These are phyloP conservation scores for Cirrhinus mrigala DNA, from an alignment of 2,797 vertebrate species.

Conservation along the genomic window DNA sequence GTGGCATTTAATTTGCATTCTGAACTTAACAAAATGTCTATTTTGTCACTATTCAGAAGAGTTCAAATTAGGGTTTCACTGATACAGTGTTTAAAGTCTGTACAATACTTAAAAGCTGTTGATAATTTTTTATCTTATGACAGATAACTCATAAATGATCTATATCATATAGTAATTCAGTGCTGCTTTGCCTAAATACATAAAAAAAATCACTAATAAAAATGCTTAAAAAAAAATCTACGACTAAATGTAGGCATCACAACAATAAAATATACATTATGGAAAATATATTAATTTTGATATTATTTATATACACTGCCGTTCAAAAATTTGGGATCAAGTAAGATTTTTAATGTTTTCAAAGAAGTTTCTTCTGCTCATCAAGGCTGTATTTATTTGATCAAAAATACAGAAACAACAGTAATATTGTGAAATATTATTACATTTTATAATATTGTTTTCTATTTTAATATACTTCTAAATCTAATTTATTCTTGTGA, in stretches of 20 bases:
- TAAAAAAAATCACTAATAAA: not conserved
- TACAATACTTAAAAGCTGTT: not conserved
- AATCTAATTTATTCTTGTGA: no score
- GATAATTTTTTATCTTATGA: not conserved
- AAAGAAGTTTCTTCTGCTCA: no score
- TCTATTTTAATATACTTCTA: no score
- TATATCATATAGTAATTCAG: not conserved
- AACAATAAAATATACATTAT: not conserved
- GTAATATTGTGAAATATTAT: no score
- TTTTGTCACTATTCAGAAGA: not conserved
- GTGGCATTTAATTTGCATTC: conserved; percentile 8
- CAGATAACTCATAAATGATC: not conserved
- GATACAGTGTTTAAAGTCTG: not conserved
- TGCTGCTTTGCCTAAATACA: not conserved
- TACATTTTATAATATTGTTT: no score
- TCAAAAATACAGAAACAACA: no score
- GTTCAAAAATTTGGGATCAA: no score
- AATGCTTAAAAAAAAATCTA: not conserved
- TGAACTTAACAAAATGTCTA: not conserved
- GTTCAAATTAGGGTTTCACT: not conserved
- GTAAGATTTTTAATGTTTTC: no score
- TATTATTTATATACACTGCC: no score
- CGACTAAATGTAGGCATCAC: not conserved
- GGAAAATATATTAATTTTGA: not conserved
- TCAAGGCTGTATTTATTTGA: no score